Evolutionary conservation across 2,888 invertebrate species (phyloP).

Genomic region (Patella caerulea): DNA sequence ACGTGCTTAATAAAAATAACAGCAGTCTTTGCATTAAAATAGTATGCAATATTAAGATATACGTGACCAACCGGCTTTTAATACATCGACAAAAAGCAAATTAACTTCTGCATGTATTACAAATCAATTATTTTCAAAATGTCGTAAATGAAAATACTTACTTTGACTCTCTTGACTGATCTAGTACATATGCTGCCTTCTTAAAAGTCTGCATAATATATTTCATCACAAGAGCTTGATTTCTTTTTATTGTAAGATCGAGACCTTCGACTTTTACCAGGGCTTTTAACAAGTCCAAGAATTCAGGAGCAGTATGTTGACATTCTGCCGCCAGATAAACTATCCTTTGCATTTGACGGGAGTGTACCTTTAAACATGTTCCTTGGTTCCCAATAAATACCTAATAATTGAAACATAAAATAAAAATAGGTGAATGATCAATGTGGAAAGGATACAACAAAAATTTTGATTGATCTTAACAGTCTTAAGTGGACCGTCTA

Average conservation of each 20-base stretch:
- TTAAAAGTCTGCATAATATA: constrained; percentile 70
- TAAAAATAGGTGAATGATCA: too few relatives aligned
- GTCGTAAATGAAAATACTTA: constrained; percentile 19
- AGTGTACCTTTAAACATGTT: constrained; percentile 67
- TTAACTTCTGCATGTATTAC: neutral
- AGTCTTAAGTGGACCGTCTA: too few relatives aligned
- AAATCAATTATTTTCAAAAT: neutral
- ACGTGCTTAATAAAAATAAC: too few relatives aligned
- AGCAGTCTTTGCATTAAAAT: too few relatives aligned
- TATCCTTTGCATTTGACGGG: constrained; percentile 66
- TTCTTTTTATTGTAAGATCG: constrained; percentile 68
- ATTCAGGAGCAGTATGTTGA: constrained; percentile 66
- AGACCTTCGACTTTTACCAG: constrained; percentile 68
- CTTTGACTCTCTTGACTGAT: constrained; percentile 62
- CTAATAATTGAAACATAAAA: constrained; percentile 35
- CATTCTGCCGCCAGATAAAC: constrained; percentile 64
- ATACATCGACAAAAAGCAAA: neutral
- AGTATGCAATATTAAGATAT: too few relatives aligned
- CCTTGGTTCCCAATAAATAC: constrained; percentile 68
- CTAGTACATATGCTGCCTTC: constrained; percentile 66
- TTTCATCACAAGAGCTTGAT: constrained; percentile 71
- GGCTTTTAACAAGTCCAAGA: constrained; percentile 63
- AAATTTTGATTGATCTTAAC: too few relatives aligned
- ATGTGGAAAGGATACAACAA: too few relatives aligned
- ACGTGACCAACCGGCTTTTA: too few relatives aligned